Percentiles rank a stretch among this genome's conserved stretches.
phyloP scores from a whole-genome alignment of 2,113 vertebrate genomes.

The Oryzias javanicus region DNA sequence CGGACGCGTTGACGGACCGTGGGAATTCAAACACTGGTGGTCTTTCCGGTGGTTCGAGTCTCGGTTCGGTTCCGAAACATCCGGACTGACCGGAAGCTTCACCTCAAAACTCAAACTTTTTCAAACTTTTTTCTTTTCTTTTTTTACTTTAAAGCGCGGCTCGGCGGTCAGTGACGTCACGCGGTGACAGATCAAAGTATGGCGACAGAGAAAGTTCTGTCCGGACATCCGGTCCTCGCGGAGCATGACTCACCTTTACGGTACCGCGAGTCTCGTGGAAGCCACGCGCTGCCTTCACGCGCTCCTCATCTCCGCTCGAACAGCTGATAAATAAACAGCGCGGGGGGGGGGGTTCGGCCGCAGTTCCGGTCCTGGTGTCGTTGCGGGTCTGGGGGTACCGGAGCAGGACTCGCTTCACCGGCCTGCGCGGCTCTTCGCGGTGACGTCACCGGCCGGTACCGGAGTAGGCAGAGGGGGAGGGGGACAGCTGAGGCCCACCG shows the following conservation, averaged over 20 bases:
- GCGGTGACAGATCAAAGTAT: too few relatives aligned
- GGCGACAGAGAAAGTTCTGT: too few relatives aligned
- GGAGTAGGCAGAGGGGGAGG: not conserved
- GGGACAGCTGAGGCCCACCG: not conserved
- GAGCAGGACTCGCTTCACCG: slow-evolving; percentile 13
- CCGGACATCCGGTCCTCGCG: too few relatives aligned
- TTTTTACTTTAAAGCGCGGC: too few relatives aligned
- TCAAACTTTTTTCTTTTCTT: too few relatives aligned
- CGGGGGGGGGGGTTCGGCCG: not conserved
- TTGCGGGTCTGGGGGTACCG: slow-evolving; percentile 4
- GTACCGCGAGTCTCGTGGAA: slow-evolving; percentile 34
- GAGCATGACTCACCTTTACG: slow-evolving; percentile 41
- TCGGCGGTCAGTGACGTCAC: too few relatives aligned
- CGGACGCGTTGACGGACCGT: too few relatives aligned
- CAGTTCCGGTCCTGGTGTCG: not conserved
- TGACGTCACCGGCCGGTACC: slow-evolving; percentile 39
- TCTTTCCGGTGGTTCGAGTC: too few relatives aligned
- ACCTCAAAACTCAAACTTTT: too few relatives aligned
- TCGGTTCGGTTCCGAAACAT: too few relatives aligned
- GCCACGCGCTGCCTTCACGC: slow-evolving; percentile 41
- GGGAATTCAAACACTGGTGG: too few relatives aligned
- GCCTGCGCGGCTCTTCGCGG: not conserved
- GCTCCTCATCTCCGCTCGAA: slow-evolving; percentile 16
- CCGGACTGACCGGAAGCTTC: too few relatives aligned
- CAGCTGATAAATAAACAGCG: not conserved